Base-by-base conservation (phyloP, 2,888 invertebrate species). In the Hoplodrina blanda region DNA sequence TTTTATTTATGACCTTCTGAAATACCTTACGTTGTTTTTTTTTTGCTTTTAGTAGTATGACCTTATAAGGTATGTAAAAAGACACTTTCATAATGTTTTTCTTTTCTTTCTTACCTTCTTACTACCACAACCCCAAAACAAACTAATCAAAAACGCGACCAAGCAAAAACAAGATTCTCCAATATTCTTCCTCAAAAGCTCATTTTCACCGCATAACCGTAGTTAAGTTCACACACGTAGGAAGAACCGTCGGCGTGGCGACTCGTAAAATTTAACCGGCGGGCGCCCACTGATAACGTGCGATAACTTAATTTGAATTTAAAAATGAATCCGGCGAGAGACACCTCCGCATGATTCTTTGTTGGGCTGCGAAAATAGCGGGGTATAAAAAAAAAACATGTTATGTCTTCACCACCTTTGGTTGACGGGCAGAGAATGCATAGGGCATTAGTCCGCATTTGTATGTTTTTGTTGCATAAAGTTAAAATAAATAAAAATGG, bases 221-320 rank as follows among this genome's bases (percentile, higher is more conserved):
- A 49, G 64, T 64, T 66, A 79, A 72, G 56, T 78, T 76, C 65
- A 77, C 62, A 76, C 66, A 70, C 80, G 82, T 71, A 70, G 74
- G 62, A 71, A 73, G 69, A 75, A 78, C 66, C 68, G 73, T 71
- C 72, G 44, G 64, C 55, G 59, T 55, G 60, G 63, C 57, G 73
- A 72, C 71, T 78, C 82, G 78, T 85, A 82, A 83, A 85, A 82
- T 85, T 82, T 84, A 78, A 85, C 83, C 76, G 76, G 73, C 75
- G 69, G 25, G 25, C 25, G 57, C 4, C 15, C 49, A 20, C 61
- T 69, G 85, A 85, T 86, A 85, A 74, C 79, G 81, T 70, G 77
- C 71, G 81, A 85, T 85, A 84, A 85, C 80, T 85, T 86, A 85
- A 87, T 87, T 85, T 87, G 88, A 87, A 87, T 87, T 87, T 87